Percentiles rank a stretch among this genome's conserved stretches.
These are phyloP conservation scores for Euproctis similis DNA, from an alignment of 2,888 invertebrate genomes.

Conservation along the genomic window DNA sequence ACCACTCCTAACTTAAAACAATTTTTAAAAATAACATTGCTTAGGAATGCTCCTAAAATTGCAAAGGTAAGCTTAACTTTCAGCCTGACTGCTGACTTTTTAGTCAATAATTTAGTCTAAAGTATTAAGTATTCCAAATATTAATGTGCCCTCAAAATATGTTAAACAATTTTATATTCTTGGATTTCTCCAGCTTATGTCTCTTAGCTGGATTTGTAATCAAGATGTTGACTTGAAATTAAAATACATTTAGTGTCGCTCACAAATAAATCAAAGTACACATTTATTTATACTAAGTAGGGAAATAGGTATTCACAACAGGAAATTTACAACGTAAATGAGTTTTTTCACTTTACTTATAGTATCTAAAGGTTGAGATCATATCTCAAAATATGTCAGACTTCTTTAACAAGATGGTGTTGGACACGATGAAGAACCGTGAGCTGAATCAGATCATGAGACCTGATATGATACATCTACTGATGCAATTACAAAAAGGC, in stretches of 20 bases:
- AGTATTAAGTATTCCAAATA: too few relatives aligned
- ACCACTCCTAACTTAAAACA: slow-evolving; percentile 41
- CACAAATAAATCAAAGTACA: background rate
- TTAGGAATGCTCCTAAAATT: slow-evolving; percentile 21
- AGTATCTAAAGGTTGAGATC: slow-evolving; percentile 27
- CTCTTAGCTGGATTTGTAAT: too few relatives aligned
- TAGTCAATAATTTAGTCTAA: too few relatives aligned
- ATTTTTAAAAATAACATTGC: slow-evolving; percentile 25
- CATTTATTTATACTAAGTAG: background rate
- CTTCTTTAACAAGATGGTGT: slow-evolving; percentile 48
- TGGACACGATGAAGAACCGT: slow-evolving; percentile 49
- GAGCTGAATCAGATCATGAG: slow-evolving; percentile 45
- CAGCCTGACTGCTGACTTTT: too few relatives aligned
- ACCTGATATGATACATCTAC: slow-evolving; percentile 72
- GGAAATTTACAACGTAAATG: too few relatives aligned
- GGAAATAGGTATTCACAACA: background rate
- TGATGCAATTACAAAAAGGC: slow-evolving; percentile 72
- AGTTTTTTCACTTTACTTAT: slow-evolving; percentile 2
- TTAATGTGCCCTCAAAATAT: too few relatives aligned
- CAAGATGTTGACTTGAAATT: too few relatives aligned
- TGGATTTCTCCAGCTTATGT: too few relatives aligned
- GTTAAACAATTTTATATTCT: too few relatives aligned
- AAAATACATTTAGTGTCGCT: too few relatives aligned
- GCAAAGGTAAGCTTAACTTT: slow-evolving; percentile 27
- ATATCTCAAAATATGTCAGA: slow-evolving; percentile 18